These are phyloP conservation scores for Microchirus variegatus DNA, from an alignment of 2,797 vertebrate genomes.

Conservation along the genomic window DNA sequence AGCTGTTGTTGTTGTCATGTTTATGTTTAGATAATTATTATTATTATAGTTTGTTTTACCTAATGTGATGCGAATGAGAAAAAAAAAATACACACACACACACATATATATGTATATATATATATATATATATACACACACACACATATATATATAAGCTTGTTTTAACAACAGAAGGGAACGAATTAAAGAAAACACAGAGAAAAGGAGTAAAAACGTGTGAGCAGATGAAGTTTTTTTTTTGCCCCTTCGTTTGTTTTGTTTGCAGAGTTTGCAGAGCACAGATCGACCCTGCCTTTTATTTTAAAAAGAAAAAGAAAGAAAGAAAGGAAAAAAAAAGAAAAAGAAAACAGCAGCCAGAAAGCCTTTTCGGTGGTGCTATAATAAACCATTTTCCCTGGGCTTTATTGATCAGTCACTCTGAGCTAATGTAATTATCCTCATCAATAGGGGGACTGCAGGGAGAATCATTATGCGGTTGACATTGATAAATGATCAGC, in stretches of 20 bases:
- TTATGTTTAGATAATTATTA: too few relatives aligned
- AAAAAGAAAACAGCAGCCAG: constrained; percentile 46
- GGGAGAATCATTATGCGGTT: constrained; percentile 99
- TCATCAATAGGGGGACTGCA: constrained; percentile 99
- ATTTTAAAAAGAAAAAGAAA: constrained; percentile 9
- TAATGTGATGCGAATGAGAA: too few relatives aligned
- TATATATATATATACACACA: too few relatives aligned
- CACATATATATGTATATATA: too few relatives aligned
- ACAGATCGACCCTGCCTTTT: constrained; percentile 42
- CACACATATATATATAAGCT: too few relatives aligned
- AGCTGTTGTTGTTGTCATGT: too few relatives aligned
- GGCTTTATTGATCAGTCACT: constrained; percentile 99
- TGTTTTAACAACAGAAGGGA: not conserved
- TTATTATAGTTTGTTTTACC: too few relatives aligned
- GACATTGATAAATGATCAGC: constrained; percentile 99
- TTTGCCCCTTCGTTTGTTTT: constrained; percentile 22
- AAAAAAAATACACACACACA: too few relatives aligned
- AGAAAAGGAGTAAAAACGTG: constrained; percentile 25
- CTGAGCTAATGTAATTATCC: constrained; percentile 99
- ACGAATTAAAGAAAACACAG: not conserved
- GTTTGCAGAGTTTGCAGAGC: constrained; percentile 32
- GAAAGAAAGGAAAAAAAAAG: constrained; percentile 13
- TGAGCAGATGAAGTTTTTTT: constrained; percentile 42
- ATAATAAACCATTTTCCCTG: constrained; percentile 90
- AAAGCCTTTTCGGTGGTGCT: constrained; percentile 77